Conservation (phyloP, 1,140 invertebrate genomes). For the Geopemphigus sp. region DNA sequence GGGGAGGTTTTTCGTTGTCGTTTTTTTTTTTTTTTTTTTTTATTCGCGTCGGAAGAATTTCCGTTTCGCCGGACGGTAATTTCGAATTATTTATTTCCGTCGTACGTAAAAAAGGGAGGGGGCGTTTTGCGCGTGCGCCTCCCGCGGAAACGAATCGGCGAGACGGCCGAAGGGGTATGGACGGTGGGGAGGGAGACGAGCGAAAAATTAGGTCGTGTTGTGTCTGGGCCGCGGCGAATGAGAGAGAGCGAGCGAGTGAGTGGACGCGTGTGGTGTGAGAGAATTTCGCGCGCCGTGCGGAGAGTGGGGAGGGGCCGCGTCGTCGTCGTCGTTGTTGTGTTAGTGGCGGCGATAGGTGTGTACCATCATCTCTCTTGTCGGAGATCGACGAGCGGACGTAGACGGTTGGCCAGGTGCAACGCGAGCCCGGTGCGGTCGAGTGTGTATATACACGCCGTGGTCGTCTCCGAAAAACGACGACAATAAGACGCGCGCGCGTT, state of each 20-base stretch:
- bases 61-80: no score
- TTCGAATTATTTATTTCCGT: no score
- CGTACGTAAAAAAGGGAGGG: no score
- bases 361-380: not conserved
- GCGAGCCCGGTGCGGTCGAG: not conserved
- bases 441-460: not conserved
- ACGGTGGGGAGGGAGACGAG: no score
- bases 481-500: constrained; percentile 23
- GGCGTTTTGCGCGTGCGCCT: no score
- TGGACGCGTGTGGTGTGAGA: no score
- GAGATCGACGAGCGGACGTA: not conserved
- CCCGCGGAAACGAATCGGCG: not conserved
- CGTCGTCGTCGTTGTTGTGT: not conserved
- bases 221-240: not conserved
- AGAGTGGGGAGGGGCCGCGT: no score
- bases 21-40: constrained; percentile 4
- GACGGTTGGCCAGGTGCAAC: constrained; percentile 19
- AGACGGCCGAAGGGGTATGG: no score
- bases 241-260: not conserved
- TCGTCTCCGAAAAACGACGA: not conserved
- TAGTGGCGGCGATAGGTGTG: no score
- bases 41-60: not conserved
- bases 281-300: no score
- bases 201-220: constrained; percentile 22
- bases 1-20: no score